A percentile compares a stretch with the other conserved stretches of the same genome.
These are phyloP conservation scores for Atrichornis clamosus DNA, from an alignment of 2,113 vertebrate species.

Conservation along the genomic window DNA sequence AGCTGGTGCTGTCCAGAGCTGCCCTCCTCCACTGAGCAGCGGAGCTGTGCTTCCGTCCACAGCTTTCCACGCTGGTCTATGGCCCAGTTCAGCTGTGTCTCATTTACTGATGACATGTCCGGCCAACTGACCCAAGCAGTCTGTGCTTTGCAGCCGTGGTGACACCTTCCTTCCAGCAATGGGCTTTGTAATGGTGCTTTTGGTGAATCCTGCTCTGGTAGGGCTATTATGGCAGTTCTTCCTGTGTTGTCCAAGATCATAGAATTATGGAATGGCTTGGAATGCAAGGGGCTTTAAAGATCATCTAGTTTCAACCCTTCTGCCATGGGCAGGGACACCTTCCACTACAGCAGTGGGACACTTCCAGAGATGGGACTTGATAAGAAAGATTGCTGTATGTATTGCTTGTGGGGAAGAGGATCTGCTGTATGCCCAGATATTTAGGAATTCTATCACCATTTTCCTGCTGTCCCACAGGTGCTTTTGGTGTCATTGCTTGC, in stretches of 20 bases:
- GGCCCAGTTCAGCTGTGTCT: neutral
- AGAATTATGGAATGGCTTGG: neutral
- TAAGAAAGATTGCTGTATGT: neutral
- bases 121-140: neutral
- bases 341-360: neutral
- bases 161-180: neutral
- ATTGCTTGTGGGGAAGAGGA: neutral
- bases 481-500: neutral
- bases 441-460: neutral
- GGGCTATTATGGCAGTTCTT: neutral
- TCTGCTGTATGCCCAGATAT: neutral
- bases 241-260: neutral
- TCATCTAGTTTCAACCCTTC: neutral
- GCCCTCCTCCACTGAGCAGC: neutral
- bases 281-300: neutral
- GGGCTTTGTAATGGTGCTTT: neutral
- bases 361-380: neutral
- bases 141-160: rapidly evolving
- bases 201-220: neutral
- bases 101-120: neutral
- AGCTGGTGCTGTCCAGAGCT: neutral
- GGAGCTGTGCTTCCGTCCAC: neutral
- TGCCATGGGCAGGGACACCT: neutral
- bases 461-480: neutral
- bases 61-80: neutral